These are phyloP conservation scores for Diphyllodes magnificus DNA, from an alignment of 2,113 vertebrate species.

Conservation along the genomic window DNA sequence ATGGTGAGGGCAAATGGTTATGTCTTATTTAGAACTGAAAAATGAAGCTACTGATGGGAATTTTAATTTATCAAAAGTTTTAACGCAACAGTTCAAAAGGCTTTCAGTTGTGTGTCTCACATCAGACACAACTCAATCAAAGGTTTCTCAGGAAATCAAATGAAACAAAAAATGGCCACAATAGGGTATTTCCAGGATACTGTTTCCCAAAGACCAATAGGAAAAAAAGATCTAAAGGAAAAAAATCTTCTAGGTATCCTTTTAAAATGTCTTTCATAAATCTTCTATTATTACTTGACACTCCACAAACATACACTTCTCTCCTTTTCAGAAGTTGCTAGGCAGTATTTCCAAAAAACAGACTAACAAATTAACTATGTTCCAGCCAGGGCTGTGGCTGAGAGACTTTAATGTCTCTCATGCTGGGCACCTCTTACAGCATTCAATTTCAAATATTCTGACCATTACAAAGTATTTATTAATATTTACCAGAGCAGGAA, in stretches of 20 bases:
- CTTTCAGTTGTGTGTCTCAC: background rate
- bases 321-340: background rate
- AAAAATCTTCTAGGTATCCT: background rate
- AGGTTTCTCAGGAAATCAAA: background rate
- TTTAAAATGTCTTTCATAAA: background rate
- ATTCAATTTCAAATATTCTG: background rate
- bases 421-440: rapidly evolving
- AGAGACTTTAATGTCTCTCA: background rate
- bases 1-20: background rate
- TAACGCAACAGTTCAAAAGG: background rate
- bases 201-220: background rate
- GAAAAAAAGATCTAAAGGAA: background rate
- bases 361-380: background rate
- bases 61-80: background rate
- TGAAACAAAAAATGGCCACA: background rate
- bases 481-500: conserved; percentile 84
- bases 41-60: background rate
- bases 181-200: background rate
- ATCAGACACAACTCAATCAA: background rate
- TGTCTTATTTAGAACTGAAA: background rate
- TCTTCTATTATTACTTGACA: background rate
- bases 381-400: background rate
- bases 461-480: background rate
- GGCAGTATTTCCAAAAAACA: background rate
- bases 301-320: background rate